phyloP scores from a whole-genome alignment of 2,113 vertebrate genomes.

The Microcebus lehilahytsara region DNA sequence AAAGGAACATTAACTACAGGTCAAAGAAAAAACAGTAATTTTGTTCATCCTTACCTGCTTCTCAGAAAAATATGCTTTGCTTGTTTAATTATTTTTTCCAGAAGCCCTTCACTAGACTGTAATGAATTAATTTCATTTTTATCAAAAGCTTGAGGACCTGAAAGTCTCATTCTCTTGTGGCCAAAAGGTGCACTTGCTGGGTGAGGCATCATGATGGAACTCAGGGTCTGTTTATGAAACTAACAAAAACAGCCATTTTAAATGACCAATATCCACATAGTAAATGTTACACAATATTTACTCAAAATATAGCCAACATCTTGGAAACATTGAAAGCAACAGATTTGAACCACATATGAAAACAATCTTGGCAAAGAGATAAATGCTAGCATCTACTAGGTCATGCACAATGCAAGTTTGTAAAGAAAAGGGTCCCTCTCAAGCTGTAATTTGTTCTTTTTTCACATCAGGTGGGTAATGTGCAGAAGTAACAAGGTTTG shows the following conservation, averaged over 20 bases:
- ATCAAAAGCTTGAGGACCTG: slow-evolving; percentile 94
- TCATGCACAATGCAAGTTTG: rapidly evolving
- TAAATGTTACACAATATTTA: neutral
- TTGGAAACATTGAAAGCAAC: neutral
- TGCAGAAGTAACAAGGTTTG: neutral
- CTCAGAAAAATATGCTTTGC: slow-evolving; percentile 98
- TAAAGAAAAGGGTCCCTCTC: neutral
- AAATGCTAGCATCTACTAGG: neutral
- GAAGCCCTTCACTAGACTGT: slow-evolving; percentile 94
- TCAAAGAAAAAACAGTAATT: neutral
- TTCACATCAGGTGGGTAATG: neutral
- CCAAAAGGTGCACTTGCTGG: slow-evolving; percentile 96
- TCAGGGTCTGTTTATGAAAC: slow-evolving; percentile 99
- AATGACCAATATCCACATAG: neutral
- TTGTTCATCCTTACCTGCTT: slow-evolving; percentile 86
- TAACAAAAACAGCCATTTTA: slow-evolving; percentile 71
- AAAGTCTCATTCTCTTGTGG: slow-evolving; percentile 94
- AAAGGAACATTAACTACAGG: neutral
- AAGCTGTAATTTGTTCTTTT: neutral
- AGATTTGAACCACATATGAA: neutral
- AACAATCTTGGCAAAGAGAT: neutral
- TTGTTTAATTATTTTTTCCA: slow-evolving; percentile 99
- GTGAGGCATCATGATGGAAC: slow-evolving; percentile 94
- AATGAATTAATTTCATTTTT: slow-evolving; percentile 92
- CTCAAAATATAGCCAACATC: neutral